Evolutionary conservation across 2,888 invertebrate genomes (phyloP).

Genomic region (Seira ritae): DNA sequence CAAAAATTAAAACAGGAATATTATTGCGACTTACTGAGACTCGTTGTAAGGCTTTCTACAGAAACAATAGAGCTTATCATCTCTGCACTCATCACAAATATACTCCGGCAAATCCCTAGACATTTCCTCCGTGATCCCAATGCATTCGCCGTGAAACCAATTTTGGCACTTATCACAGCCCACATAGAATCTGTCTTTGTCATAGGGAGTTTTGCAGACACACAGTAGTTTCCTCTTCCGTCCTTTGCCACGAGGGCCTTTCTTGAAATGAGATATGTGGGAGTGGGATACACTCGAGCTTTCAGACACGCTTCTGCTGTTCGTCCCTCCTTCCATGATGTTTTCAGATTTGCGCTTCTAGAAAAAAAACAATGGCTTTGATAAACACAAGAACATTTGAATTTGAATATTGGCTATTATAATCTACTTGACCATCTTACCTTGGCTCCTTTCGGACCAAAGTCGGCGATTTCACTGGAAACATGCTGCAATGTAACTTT

Average conservation of each 20-base stretch:
- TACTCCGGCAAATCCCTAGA: slow-evolving; percentile 94
- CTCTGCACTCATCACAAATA: slow-evolving; percentile 90
- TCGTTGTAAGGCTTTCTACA: slow-evolving; percentile 98
- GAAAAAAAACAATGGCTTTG: background rate
- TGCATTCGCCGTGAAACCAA: slow-evolving; percentile 99
- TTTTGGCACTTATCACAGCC: slow-evolving; percentile 98
- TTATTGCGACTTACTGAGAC: slow-evolving; percentile 93
- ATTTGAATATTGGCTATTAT: background rate
- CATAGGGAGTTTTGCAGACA: slow-evolving; percentile 94
- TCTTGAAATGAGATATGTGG: background rate
- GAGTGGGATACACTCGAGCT: no score
- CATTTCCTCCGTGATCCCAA: slow-evolving; percentile 93
- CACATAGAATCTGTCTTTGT: slow-evolving; percentile 94
- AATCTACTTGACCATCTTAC: background rate
- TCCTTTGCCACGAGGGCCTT: slow-evolving; percentile 17
- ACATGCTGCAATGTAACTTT: no score
- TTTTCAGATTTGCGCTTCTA: slow-evolving; percentile 7
- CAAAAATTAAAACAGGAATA: no score
- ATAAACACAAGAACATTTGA: background rate
- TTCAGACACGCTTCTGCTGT: no score
- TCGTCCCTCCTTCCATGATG: background rate
- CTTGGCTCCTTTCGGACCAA: no score
- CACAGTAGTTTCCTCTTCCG: slow-evolving; percentile 87
- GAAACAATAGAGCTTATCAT: slow-evolving; percentile 95
- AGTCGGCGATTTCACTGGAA: no score